phyloP scores from a whole-genome alignment of 2,113 vertebrate genomes.

The Colistium nudipinnis region DNA sequence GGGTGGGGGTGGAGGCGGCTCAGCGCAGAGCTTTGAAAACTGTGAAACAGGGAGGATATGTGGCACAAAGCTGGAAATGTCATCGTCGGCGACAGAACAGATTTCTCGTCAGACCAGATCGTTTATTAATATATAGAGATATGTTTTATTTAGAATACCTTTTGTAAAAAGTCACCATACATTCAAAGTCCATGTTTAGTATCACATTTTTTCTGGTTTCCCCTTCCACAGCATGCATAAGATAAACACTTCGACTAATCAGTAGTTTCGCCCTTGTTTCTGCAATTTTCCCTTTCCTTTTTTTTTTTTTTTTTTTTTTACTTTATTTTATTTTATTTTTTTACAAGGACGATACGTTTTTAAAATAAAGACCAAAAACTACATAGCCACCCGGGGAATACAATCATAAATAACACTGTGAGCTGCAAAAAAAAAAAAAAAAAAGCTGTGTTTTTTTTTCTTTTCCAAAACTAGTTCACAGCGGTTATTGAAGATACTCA shows the following conservation, averaged over 20 bases:
- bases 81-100: conserved; percentile 64
- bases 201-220: conserved; percentile 80
- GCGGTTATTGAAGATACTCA: conserved; percentile 55
- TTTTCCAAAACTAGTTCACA: conserved; percentile 63
- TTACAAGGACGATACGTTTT: conserved; percentile 68
- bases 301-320: conserved; percentile 15
- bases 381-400: conserved; percentile 75
- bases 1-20: neutral
- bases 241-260: conserved; percentile 75
- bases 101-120: conserved; percentile 79
- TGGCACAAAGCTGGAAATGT: conserved; percentile 21
- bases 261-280: conserved; percentile 70
- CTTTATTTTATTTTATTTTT: conserved; percentile 29
- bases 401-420: conserved; percentile 74
- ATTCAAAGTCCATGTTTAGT: conserved; percentile 83
- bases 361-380: conserved; percentile 70
- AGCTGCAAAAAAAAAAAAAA: conserved; percentile 54
- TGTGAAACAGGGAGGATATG: neutral
- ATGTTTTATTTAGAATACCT: conserved; percentile 82
- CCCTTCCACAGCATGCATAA: conserved; percentile 85
- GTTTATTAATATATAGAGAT: conserved; percentile 87
- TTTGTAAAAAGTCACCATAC: conserved; percentile 88
- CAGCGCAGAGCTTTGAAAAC: neutral
- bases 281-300: conserved; percentile 59
- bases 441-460: conserved; percentile 45